A percentile compares a stretch with the other conserved stretches of the same genome.
These are phyloP conservation scores for Agrypnus murinus DNA, from an alignment of 2,888 invertebrate genomes.

Conservation along the genomic window DNA sequence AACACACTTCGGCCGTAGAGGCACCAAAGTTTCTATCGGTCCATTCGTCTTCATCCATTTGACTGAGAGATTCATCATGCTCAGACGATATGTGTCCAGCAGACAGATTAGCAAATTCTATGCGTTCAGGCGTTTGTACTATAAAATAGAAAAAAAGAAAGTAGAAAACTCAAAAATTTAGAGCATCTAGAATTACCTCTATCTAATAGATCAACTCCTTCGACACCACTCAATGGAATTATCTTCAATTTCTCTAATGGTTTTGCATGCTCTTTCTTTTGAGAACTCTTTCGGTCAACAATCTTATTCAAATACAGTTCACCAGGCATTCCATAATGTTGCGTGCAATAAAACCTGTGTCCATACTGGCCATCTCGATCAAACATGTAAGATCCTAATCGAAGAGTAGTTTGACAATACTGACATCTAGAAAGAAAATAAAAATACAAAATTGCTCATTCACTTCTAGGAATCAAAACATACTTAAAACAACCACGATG, in stretches of 20 bases:
- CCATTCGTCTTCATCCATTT: conserved; percentile 97
- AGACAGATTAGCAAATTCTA: conserved; percentile 85
- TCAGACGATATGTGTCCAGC: conserved; percentile 74
- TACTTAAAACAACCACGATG: conserved; percentile 91
- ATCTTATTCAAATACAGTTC: conserved; percentile 67
- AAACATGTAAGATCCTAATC: conserved; percentile 85
- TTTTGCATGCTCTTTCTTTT: conserved; percentile 52
- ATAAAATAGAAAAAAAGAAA: conserved; percentile 50
- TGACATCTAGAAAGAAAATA: conserved; percentile 78
- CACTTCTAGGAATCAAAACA: too few species aligned
- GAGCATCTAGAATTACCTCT: conserved; percentile 63
- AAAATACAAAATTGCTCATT: not conserved
- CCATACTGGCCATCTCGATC: conserved; percentile 81
- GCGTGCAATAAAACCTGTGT: conserved; percentile 83
- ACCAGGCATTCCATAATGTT: conserved; percentile 81
- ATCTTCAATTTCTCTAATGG: conserved; percentile 72
- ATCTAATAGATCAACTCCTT: conserved; percentile 73
- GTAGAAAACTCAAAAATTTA: conserved; percentile 29
- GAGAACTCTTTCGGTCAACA: conserved; percentile 62
- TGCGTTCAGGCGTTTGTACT: conserved; percentile 84
- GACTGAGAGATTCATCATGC: conserved; percentile 79
- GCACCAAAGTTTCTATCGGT: conserved; percentile 94
- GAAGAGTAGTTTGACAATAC: conserved; percentile 89
- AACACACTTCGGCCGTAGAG: conserved; percentile 78
- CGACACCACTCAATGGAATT: conserved; percentile 70